phyloP scores from a whole-genome alignment of 2,888 invertebrate species.

The Phengaris arion region DNA sequence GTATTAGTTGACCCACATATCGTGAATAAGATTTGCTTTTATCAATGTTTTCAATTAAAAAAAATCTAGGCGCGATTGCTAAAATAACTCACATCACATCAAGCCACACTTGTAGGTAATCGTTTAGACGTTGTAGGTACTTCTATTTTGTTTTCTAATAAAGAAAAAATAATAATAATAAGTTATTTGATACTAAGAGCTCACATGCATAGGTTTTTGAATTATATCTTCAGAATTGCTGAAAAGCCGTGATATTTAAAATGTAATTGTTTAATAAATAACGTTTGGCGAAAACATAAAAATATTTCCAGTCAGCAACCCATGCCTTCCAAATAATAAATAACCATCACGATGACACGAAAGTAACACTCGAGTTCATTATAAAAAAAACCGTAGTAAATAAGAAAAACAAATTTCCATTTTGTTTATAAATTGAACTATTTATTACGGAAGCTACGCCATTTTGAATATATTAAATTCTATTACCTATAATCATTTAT shows the following conservation, averaged over 20 bases:
- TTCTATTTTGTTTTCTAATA: neutral
- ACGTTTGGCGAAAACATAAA: constrained; percentile 6
- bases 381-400: neutral
- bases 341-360: neutral
- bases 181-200: neutral
- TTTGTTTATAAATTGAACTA: constrained; percentile 25
- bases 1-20: constrained; percentile 55
- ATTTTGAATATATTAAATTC: constrained; percentile 22
- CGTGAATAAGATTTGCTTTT: neutral
- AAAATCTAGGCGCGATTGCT: constrained; percentile 15
- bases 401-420: constrained; percentile 8
- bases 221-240: neutral
- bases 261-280: constrained; percentile 6
- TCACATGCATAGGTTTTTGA: neutral
- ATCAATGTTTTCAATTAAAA: constrained; percentile 19
- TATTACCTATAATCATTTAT: constrained; percentile 18
- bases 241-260: neutral
- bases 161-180: neutral
- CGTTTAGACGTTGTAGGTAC: neutral
- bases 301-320: constrained; percentile 12
- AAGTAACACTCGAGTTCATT: neutral
- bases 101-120: neutral
- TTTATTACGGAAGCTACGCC: constrained; percentile 25
- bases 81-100: neutral
- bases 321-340: neutral